phyloP scores from a whole-genome alignment of 92 coral and sea anemone species.

The Bergia puertoricense region DNA sequence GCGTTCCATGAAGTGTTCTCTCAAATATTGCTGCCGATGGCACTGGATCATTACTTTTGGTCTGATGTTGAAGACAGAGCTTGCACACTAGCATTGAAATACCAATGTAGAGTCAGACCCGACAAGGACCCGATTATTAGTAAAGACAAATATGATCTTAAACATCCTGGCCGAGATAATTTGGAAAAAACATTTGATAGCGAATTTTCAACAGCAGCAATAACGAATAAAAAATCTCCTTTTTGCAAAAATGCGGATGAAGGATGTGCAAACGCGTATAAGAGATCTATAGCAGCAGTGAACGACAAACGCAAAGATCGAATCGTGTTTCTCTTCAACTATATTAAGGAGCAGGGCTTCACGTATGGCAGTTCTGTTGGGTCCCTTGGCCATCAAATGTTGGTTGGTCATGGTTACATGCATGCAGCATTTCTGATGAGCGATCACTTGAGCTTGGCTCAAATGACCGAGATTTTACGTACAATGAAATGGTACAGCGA shows the following conservation, averaged over 20 bases:
- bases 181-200: background rate
- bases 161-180: background rate
- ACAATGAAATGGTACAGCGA: too few species aligned
- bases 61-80: conserved; percentile 15
- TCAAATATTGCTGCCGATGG: conserved; percentile 13
- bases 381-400: conserved; percentile 60
- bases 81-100: background rate
- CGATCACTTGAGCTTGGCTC: too few species aligned
- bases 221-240: background rate
- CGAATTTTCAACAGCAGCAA: background rate
- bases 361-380: conserved; percentile 59
- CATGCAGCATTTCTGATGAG: conserved; percentile 52
- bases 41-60: conserved; percentile 6
- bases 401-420: conserved; percentile 57
- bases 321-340: conserved; percentile 49
- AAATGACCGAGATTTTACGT: too few species aligned
- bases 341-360: conserved; percentile 68
- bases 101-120: background rate
- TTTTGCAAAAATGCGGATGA: background rate
- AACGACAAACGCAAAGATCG: conserved; percentile 51
- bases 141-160: background rate
- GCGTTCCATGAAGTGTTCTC: background rate
- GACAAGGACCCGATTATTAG: too few species aligned
- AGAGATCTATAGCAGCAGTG: conserved; percentile 29
- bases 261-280: background rate